phyloP scores from a whole-genome alignment of 2,888 invertebrate genomes.

The Eupithecia abbreviata region DNA sequence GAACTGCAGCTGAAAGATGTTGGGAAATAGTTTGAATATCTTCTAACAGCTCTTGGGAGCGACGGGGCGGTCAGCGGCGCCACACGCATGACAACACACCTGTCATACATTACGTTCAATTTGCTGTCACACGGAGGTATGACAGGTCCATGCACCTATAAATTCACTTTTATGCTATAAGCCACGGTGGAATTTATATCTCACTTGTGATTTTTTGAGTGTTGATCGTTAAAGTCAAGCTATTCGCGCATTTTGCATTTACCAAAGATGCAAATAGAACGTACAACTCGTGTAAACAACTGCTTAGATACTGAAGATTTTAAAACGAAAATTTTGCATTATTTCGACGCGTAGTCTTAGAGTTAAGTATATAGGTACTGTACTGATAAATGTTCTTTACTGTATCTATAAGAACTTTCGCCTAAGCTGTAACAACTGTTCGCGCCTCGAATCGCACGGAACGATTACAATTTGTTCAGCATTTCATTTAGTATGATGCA shows the following conservation, averaged over 20 bases:
- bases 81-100: conserved; percentile 57
- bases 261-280: background rate
- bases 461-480: conserved; percentile 21
- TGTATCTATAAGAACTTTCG: background rate
- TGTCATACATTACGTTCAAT: conserved; percentile 49
- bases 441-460: conserved; percentile 8
- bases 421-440: conserved; percentile 9
- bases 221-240: background rate
- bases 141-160: conserved; percentile 20
- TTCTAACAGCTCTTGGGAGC: conserved; percentile 1
- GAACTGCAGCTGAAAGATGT: background rate
- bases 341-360: background rate
- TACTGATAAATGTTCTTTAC: background rate
- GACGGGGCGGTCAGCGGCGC: conserved; percentile 32
- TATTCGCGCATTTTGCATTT: background rate
- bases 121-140: conserved; percentile 34
- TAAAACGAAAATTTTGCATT: background rate
- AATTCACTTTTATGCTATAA: background rate
- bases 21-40: conserved; percentile 3
- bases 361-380: background rate
- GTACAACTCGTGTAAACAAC: background rate
- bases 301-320: background rate
- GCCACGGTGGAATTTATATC: background rate
- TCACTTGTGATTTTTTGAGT: background rate
- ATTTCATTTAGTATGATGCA: conserved; percentile 16